These are phyloP conservation scores for Cinclus cinclus DNA, from an alignment of 2,113 vertebrate species.

Conservation along the genomic window DNA sequence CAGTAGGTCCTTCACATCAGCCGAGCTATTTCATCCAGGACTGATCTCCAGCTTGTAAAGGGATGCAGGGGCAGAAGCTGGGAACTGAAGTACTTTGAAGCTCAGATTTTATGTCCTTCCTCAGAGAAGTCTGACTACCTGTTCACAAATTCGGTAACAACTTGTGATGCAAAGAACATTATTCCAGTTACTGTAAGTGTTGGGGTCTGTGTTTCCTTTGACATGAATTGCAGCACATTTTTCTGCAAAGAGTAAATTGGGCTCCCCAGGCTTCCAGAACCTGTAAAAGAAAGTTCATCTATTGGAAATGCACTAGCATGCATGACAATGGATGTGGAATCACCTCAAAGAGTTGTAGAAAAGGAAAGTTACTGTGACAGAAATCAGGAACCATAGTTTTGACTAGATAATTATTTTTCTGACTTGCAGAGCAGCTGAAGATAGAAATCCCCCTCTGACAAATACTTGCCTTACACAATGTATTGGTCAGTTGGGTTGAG, in stretches of 20 bases:
- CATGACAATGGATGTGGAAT: background rate
- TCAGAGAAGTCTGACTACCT: background rate
- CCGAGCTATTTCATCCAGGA: background rate
- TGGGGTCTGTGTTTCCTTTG: background rate
- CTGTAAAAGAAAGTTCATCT: conserved; percentile 8
- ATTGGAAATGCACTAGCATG: background rate
- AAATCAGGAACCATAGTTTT: background rate
- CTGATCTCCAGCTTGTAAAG: background rate
- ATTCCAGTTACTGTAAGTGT: conserved; percentile 40
- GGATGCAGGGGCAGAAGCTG: background rate
- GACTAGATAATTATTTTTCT: background rate
- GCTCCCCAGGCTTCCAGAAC: conserved; percentile 52
- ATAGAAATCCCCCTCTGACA: background rate
- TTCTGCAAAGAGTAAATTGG: conserved; percentile 48
- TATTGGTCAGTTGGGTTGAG: background rate
- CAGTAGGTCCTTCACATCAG: background rate
- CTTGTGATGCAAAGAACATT: conserved; percentile 26
- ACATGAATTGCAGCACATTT: conserved; percentile 41
- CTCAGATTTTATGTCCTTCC: background rate
- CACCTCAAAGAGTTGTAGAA: background rate
- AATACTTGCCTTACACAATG: background rate
- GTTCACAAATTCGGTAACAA: conserved; percentile 43
- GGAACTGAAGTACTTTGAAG: background rate
- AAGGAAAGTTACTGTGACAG: background rate
- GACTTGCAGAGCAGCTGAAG: background rate